Base-by-base conservation (phyloP, 2,888 invertebrate genomes). In the Ceramica pisi region DNA sequence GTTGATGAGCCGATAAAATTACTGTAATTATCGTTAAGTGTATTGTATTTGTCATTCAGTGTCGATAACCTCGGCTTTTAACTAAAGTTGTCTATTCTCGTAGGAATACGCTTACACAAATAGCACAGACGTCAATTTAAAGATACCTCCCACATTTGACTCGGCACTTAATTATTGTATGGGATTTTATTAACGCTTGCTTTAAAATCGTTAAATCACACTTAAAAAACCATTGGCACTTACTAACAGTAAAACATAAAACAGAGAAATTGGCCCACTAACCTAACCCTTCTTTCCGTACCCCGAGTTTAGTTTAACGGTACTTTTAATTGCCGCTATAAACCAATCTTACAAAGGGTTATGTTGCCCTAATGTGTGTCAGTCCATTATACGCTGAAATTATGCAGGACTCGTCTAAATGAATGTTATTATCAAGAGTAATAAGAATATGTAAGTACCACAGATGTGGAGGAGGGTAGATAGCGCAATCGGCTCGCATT, bases 291-390 rank as follows among this genome's bases (percentile, higher is more conserved):
- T 67, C 59, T 81, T 72, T 77, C 44, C 61, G 67, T 65, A 69
- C 19, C 51, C 73, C 44, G 23, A 67, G 44, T 81, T 60, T 67
- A 84, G 61, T 82, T 84, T 70, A 79, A 82, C 60, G 59, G 44
- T 57, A 70, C 75, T 71, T 78, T 82, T 79, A 82, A 84, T 69
- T 73, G 57, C 75, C 10, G 76, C 76, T 68, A 76, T 84, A 82
- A 82, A 84, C 71, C 70, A 75, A 83, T 82, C 71, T 79, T 75
- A 74, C 68, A 68, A 80, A 84, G 73, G 73, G 64, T 84, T 75
- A 71, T 81, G 65, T 68, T 75, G 48, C 50, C 75, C 56, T 67
- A 84, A 79, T 75, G 79, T 79, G 51, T 79, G 75, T 55, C 82
- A 73, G 71, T 71, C 75, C 53, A 78, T 78, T 78, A 84, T 74